Conservation (phyloP, 2,113 vertebrate genomes). For the Rynchops niger region DNA sequence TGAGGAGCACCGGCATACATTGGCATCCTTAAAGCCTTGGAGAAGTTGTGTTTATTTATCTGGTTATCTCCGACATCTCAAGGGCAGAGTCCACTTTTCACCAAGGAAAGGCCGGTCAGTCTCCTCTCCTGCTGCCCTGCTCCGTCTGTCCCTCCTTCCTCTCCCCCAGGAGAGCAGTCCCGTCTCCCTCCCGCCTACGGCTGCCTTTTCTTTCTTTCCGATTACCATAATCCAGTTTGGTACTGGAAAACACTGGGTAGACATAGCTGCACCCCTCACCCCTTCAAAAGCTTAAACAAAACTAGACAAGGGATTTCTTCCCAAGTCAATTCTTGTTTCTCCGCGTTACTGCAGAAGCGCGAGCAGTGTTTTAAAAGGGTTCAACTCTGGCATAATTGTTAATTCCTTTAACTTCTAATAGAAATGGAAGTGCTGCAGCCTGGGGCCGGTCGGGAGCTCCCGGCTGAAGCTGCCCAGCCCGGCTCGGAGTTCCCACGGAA, state of each 20-base stretch:
- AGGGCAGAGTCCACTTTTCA: background rate
- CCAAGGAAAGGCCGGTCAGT: background rate
- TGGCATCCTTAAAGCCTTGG: background rate
- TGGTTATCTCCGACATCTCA: background rate
- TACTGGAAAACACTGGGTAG: background rate
- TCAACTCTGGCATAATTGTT: background rate
- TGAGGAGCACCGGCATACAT: background rate
- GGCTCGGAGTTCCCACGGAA: background rate
- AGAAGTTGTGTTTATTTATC: background rate
- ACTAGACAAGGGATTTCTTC: background rate
- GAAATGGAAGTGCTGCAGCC: background rate
- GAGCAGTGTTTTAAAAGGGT: background rate
- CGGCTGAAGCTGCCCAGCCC: accelerated
- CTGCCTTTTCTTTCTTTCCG: background rate
- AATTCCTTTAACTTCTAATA: background rate
- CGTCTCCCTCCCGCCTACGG: accelerated
- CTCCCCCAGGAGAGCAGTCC: background rate
- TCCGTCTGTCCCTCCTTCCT: background rate
- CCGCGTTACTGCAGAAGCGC: background rate
- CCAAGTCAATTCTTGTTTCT: background rate
- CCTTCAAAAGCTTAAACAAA: background rate
- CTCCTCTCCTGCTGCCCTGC: background rate
- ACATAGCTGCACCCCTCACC: background rate
- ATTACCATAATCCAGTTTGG: background rate
- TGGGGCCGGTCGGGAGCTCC: background rate